These are phyloP conservation scores for Sander lucioperca DNA, from an alignment of 2,113 vertebrate species.

Conservation along the genomic window DNA sequence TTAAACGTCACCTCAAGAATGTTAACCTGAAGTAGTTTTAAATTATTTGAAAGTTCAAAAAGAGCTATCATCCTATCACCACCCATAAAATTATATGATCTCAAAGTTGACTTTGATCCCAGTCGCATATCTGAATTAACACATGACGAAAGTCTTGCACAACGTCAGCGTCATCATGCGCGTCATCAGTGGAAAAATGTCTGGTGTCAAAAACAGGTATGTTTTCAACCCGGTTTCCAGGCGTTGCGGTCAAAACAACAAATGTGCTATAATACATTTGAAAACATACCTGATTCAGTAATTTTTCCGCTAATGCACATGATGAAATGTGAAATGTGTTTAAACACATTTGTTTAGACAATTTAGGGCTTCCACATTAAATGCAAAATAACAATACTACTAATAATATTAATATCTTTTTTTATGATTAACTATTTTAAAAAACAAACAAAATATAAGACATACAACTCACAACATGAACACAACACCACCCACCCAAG, in stretches of 20 bases:
- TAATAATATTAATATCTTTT: too few species aligned
- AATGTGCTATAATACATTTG: too few species aligned
- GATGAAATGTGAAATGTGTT: too few species aligned
- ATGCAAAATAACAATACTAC: too few species aligned
- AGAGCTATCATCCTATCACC: not conserved
- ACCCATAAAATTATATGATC: constrained; percentile 12
- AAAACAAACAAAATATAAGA: too few species aligned
- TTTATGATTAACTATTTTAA: too few species aligned
- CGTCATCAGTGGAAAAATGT: constrained; percentile 24
- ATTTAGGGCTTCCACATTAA: too few species aligned
- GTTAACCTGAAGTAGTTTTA: not conserved
- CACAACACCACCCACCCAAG: too few species aligned
- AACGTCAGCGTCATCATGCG: constrained; percentile 14
- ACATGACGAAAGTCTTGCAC: not conserved
- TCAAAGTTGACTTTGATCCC: constrained; percentile 51
- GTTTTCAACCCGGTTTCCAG: not conserved
- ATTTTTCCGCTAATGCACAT: too few species aligned
- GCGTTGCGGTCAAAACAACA: not conserved
- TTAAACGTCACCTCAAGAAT: not conserved
- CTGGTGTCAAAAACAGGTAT: not conserved
- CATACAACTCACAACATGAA: too few species aligned
- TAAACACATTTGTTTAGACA: too few species aligned
- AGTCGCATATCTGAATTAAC: not conserved
- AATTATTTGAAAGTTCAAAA: not conserved
- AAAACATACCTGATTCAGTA: too few species aligned